Evolutionary conservation across 2,888 invertebrate genomes (phyloP), one percentile per base, ranked within the genome.

Genomic region (Priocnemis perturbator): DNA sequence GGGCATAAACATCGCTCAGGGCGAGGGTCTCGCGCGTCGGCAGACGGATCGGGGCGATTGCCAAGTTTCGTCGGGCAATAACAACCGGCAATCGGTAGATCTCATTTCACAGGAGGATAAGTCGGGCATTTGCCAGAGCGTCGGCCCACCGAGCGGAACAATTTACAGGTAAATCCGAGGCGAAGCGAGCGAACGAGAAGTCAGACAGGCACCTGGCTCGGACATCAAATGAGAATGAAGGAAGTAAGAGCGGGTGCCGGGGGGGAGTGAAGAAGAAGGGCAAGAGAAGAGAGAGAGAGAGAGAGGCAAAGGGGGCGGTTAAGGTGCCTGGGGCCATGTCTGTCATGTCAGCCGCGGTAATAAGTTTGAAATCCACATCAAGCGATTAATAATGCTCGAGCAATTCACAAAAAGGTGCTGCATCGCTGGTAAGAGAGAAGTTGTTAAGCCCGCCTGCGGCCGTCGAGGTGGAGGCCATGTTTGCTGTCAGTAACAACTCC

Each of bases 331-430:
- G n/a, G 78, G 79, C 76, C 67, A 80, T 78, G 84, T 81, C 84
- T 79, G 81, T 84, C 85, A 83, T 80, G 86, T 86, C 86, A 85
- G 82, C 74, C 76, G 74, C 77, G 81, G 85, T 84, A 85, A 85
- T 84, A 86, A 85, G 84, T 87, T 86, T 86, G 86, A 86, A 87
- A 87, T 87, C 81, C 85, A 83, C 86, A 88, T 88, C 84, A 84
- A 84, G 81, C 87, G 85, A 88, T 89, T 88, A 88, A 84, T 88
- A 86, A 86, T 84, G 83, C 87, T 82, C 82, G 83, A 81, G 81
- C 80, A 78, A 86, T 83, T 86, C 83, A 81, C 84, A 86, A 87
- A 86, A 88, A 87, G 86, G 83, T 82, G 76, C 78, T 79, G 74
- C 75, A 71, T 73, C 70, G 76, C 73, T 48, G 56, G 69, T 72